Conservation (phyloP, 2,888 invertebrate species). For the Mythimna albipuncta region DNA sequence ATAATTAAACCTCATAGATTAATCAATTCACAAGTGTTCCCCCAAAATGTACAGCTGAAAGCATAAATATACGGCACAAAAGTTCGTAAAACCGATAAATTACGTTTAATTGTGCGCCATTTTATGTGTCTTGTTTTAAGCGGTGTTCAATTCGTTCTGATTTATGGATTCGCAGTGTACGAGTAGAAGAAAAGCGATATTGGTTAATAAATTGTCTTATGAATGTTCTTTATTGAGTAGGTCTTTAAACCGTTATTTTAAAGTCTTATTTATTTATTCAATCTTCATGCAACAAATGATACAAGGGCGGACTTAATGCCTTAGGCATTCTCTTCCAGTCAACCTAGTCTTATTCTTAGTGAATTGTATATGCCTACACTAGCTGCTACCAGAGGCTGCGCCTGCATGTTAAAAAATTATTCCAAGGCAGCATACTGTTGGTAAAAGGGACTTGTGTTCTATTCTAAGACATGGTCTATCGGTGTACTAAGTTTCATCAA, state of each 20-base stretch:
- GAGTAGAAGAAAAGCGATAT: conserved; percentile 58
- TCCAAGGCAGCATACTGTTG: too few species aligned
- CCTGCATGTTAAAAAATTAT: too few species aligned
- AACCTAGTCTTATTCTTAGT: neutral
- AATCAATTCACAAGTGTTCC: conserved; percentile 5
- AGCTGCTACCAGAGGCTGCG: neutral
- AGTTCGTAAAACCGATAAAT: conserved; percentile 62
- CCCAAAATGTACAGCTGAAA: conserved; percentile 25
- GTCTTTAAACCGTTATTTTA: neutral
- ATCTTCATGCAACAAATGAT: too few species aligned
- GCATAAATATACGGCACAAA: conserved; percentile 53
- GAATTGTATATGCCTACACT: neutral
- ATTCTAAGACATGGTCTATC: too few species aligned
- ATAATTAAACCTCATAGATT: neutral
- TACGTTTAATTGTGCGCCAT: conserved; percentile 56
- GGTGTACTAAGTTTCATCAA: too few species aligned
- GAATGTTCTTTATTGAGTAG: conserved; percentile 39
- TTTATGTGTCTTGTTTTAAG: conserved; percentile 66
- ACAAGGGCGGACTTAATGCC: too few species aligned
- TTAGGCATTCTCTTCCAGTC: too few species aligned
- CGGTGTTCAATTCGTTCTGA: conserved; percentile 64
- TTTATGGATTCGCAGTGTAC: conserved; percentile 61
- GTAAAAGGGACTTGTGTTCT: too few species aligned
- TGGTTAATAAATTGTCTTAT: conserved; percentile 62
- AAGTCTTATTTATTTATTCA: too few species aligned